Evolutionary conservation across 2,797 vertebrate genomes (phyloP), one percentile per base, ranked within the genome.

Genomic region (Enteromius radiatus): DNA sequence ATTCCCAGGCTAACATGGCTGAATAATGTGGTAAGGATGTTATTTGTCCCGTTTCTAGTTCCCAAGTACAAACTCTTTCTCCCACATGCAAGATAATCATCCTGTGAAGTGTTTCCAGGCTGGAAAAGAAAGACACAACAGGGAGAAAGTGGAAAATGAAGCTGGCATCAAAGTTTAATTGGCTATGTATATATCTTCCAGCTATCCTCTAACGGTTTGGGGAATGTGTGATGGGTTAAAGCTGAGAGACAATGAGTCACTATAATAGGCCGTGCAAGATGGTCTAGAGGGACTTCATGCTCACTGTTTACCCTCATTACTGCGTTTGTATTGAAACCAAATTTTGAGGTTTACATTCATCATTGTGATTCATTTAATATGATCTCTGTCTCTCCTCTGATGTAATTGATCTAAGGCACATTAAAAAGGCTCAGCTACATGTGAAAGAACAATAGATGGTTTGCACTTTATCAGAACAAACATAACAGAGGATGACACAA

Each of bases 121-220:
- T 76, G 56, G 43, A 52, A 68, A 65, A 26, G 43, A 54, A 43
- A 45, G 43, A 69, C 19, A 70, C 28, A 36, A 33, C 17, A n/a
- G 19, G 31, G 28, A 33, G 17, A 63, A 67, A 36, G 61, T 43
- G 19, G n/a, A 65, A 59, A 69, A 76, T 17, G 67, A 76, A 73
- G 28, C 75, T 43, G 38, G 9, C n/a, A 65, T 81, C 54, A 61
- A 1, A n/a, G 36, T 61, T 73, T 82, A 86, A 86, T 84, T 85
- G 84, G 70, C 74, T 77, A 47, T 47, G 65, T 45, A 12, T 45
- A 12, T 68, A 61, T 67, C 63, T 74, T 86, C 41, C 64, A 86
- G 43, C 73, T 63, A 68, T 69, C 28, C 70, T 52, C 67, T 33
- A 36, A 52, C 61, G 67, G 80, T 74, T 64, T 79, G n/a, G 19